Evolutionary conservation across 2,888 invertebrate genomes (phyloP), one percentile per base, ranked within the genome.

Genomic region (Eupithecia abbreviata): DNA sequence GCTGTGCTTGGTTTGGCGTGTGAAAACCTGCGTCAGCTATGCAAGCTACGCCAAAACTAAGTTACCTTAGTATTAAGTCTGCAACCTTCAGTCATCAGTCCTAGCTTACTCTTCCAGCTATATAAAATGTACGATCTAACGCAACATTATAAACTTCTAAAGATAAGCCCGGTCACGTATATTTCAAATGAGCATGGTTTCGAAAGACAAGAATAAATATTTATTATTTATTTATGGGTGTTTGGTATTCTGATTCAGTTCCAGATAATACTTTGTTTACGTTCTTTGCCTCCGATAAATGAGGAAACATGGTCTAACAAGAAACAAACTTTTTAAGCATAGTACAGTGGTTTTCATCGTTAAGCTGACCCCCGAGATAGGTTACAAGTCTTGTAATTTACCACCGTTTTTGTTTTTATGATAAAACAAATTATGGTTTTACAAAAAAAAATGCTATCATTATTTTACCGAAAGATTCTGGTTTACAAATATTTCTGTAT

Each of bases 241-340:
- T 67, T 78, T 78, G 55, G 75, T 78, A 78, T 78, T 75, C 78
- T 5, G 78, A 78, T 75, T 73, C 49, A 62, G 73, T 75, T 74
- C 45, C 4, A 13, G 75, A 78, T 78, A 73, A 75, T 68, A 30
- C 67, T 58, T 73, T 75, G 75, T 73, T 73, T 71, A 65, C 62
- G 47, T 45, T 18, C 10, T 30, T 42, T 70, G 45, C 41, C 58
- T 73, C 42, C 58, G 43, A 72, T 77, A 67, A 62, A 75, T 43
- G 51, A 30, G 42, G 30, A 51, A 67, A 67, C 12, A 51, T 42
- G 10, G 7, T 62, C 41, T 30, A 30, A 58, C n/a, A 9, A 42
- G n/a, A 51, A 71, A 7, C 18, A n/a, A 55, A 58, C 13, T 10
- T 71, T 71, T 42, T 18, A 69, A 69, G 47, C 47, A 30, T 47